Percentiles rank a stretch among this genome's conserved stretches.
Conservation (phyloP, 2,797 vertebrate genomes). For the Chelmon rostratus region DNA sequence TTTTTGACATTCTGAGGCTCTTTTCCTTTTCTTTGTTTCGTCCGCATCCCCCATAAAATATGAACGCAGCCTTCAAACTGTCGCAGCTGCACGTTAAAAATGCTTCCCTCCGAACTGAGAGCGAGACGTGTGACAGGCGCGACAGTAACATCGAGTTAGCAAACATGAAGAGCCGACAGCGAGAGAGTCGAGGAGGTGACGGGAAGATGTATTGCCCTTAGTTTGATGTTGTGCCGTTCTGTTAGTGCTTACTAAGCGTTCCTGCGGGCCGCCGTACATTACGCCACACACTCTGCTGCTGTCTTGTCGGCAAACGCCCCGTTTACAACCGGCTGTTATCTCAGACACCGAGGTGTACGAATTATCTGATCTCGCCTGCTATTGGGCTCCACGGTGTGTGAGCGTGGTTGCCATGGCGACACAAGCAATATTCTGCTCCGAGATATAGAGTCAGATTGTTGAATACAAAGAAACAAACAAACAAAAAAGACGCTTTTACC, state of each 20-base stretch:
- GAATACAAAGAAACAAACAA: constrained; percentile 32
- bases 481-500: constrained; percentile 7
- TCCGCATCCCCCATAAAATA: background rate
- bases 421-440: constrained; percentile 30
- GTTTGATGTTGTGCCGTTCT: background rate
- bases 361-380: constrained; percentile 40
- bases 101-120: background rate
- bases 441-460: constrained; percentile 28
- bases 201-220: constrained; percentile 24
- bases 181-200: background rate
- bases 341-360: background rate
- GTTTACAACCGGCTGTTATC: background rate
- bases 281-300: background rate
- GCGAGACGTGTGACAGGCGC: background rate
- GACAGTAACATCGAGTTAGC: background rate
- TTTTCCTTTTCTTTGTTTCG: background rate
- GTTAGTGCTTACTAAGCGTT: constrained; percentile 3
- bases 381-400: constrained; percentile 60
- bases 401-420: constrained; percentile 50
- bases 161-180: background rate
- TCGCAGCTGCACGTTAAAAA: background rate
- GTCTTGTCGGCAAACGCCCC: background rate
- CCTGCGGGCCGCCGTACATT: background rate
- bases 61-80: background rate
- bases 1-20: background rate